These are phyloP conservation scores for Prunella strophiata DNA, from an alignment of 2,797 vertebrate genomes.

Conservation along the genomic window DNA sequence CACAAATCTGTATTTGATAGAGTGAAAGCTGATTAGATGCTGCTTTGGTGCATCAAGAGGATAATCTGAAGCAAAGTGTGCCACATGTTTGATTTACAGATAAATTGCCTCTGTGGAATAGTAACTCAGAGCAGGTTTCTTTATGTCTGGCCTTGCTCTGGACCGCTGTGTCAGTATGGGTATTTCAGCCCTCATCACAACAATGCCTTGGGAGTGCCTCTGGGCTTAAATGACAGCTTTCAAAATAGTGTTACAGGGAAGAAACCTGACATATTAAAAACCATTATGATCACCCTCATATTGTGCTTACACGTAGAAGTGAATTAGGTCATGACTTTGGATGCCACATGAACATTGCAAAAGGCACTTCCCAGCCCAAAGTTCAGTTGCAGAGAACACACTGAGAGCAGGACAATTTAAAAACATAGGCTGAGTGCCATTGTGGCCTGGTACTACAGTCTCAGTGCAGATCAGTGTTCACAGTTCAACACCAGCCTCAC, in stretches of 20 bases:
- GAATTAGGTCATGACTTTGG: not conserved
- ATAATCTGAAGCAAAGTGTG: conserved; percentile 2
- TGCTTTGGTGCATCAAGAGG: conserved; percentile 2
- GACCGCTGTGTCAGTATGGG: not conserved
- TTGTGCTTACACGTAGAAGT: not conserved
- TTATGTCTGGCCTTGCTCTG: not conserved
- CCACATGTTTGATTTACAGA: not conserved
- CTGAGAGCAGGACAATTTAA: not conserved
- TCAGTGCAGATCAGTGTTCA: not conserved
- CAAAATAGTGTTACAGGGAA: not conserved
- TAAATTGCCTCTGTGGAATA: not conserved
- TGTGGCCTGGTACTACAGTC: not conserved
- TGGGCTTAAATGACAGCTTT: not conserved
- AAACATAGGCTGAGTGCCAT: not conserved
- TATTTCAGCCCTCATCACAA: not conserved
- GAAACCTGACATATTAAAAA: not conserved
- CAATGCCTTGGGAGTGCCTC: not conserved
- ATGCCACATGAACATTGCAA: not conserved
- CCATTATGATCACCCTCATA: not conserved
- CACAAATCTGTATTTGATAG: conserved; percentile 3
- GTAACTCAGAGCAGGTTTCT: not conserved
- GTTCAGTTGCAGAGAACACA: not conserved
- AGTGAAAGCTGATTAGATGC: conserved; percentile 12
- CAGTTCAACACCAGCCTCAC: not conserved
- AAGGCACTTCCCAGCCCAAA: not conserved